phyloP scores from a whole-genome alignment of 2,797 vertebrate species.

The Delichon dasypus region DNA sequence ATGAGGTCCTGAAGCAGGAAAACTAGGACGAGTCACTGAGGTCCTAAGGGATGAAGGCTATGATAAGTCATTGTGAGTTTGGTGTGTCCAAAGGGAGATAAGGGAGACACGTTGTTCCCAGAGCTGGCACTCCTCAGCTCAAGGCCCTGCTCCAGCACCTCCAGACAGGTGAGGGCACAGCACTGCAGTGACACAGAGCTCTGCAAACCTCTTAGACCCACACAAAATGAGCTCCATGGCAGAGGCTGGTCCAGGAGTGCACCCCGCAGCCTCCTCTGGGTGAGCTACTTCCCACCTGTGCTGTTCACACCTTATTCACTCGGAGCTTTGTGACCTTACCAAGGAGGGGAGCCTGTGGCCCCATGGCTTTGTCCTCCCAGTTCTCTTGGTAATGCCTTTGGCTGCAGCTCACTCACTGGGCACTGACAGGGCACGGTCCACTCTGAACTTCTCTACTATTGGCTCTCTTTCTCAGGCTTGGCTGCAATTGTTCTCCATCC shows the following conservation, averaged over 20 bases:
- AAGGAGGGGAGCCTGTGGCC: not conserved
- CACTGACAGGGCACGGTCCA: not conserved
- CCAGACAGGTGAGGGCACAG: not conserved
- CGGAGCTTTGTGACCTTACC: not conserved
- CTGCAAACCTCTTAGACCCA: not conserved
- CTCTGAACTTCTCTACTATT: not conserved
- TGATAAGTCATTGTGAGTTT: not conserved
- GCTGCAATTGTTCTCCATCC: not conserved
- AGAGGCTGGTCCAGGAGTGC: not conserved
- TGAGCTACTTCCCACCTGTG: not conserved
- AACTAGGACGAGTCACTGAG: not conserved
- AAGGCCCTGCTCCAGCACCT: not conserved
- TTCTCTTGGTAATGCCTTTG: not conserved
- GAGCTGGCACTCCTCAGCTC: not conserved
- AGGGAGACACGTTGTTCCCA: accelerated
- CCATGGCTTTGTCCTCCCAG: not conserved
- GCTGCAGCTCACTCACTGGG: not conserved
- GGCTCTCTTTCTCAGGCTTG: not conserved
- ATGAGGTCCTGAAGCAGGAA: not conserved
- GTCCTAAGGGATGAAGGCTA: not conserved
- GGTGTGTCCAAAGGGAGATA: not conserved
- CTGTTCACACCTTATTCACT: not conserved
- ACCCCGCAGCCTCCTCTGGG: not conserved
- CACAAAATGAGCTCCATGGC: not conserved
- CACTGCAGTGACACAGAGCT: not conserved